Evolutionary conservation across 2,888 invertebrate species (phyloP).

Genomic region (Deilephila elpenor): DNA sequence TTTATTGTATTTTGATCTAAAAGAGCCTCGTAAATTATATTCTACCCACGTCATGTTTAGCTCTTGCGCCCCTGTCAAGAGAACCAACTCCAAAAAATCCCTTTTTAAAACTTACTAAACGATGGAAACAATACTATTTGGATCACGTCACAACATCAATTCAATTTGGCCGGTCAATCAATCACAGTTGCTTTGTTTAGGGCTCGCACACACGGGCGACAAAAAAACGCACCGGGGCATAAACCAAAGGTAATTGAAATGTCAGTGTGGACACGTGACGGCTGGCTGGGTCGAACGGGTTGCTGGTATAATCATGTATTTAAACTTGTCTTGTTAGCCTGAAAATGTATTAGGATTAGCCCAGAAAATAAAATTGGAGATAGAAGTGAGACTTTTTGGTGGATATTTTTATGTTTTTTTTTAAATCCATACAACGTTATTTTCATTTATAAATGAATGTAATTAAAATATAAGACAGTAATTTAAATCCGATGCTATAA

Average conservation of each 20-base stretch:
- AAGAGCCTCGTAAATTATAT: too few relatives aligned
- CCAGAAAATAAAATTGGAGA: background rate
- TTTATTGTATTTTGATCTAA: too few relatives aligned
- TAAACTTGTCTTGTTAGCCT: background rate
- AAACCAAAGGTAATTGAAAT: constrained; percentile 23
- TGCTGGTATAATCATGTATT: background rate
- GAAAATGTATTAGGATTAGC: background rate
- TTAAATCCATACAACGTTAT: too few relatives aligned
- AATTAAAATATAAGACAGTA: too few relatives aligned
- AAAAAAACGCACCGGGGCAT: constrained; percentile 7
- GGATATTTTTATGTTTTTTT: too few relatives aligned
- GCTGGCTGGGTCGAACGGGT: background rate
- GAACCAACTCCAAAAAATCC: background rate
- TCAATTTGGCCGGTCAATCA: constrained; percentile 13
- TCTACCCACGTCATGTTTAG: too few relatives aligned
- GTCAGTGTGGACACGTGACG: constrained; percentile 9
- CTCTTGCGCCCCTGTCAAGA: background rate
- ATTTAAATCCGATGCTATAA: too few relatives aligned
- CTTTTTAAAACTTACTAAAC: background rate
- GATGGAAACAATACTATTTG: background rate
- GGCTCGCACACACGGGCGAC: background rate
- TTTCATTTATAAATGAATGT: too few relatives aligned
- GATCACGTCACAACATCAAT: constrained; percentile 7
- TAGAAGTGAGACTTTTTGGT: background rate
- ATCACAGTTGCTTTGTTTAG: constrained; percentile 15